Conservation (phyloP, 2,797 vertebrate species). For the Gallinago stenura region DNA sequence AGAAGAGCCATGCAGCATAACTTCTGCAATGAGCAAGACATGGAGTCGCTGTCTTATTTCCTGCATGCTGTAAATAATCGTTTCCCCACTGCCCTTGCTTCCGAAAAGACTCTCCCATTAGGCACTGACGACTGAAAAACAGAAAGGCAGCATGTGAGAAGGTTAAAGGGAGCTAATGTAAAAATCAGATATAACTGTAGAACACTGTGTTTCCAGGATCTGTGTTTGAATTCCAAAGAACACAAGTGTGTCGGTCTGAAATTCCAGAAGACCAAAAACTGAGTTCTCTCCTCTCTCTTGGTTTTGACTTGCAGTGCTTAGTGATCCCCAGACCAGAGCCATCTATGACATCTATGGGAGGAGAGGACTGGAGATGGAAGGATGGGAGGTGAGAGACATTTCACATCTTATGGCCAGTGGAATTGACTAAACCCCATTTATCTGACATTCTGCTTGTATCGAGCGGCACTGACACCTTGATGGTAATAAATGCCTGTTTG, state of each 20-base stretch:
- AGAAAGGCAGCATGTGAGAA: not conserved
- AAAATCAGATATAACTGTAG: not conserved
- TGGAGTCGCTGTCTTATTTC: not conserved
- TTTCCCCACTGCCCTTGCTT: not conserved
- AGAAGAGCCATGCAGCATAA: not conserved
- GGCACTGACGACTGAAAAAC: not conserved
- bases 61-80: not conserved
- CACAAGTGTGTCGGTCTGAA: not conserved
- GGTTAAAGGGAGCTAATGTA: not conserved
- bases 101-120: not conserved
- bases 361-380: conserved; percentile 96
- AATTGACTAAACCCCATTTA: not conserved
- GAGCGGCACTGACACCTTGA: not conserved
- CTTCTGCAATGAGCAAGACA: not conserved
- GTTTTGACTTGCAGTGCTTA: conserved; percentile 88
- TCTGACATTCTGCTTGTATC: not conserved
- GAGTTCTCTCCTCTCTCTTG: conserved; percentile 22
- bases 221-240: not conserved
- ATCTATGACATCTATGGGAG: conserved; percentile 99
- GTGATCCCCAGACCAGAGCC: conserved; percentile 94
- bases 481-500: not conserved
- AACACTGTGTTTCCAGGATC: not conserved
- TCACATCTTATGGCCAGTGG: not conserved
- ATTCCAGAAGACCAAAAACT: not conserved
- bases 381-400: conserved; percentile 93